A percentile compares a stretch with the other conserved stretches of the same genome.
phyloP scores from a whole-genome alignment of 2,113 vertebrate genomes.

The Ranitomeya imitator region DNA sequence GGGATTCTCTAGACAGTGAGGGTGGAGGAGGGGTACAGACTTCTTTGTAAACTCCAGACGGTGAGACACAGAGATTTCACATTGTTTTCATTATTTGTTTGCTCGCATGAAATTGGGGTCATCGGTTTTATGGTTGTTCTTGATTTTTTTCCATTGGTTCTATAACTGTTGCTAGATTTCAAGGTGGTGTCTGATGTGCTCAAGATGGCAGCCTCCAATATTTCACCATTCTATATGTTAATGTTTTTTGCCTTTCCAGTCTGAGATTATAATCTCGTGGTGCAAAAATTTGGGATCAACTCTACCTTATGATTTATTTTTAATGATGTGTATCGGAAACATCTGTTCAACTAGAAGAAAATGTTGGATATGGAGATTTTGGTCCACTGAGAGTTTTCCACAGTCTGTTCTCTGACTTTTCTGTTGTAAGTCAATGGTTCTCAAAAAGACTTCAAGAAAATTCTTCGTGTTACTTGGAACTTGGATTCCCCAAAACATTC shows the following conservation, averaged over 20 bases:
- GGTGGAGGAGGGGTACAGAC: background rate
- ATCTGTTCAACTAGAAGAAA: too few relatives aligned
- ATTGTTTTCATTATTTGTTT: constrained; percentile 27
- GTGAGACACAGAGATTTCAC: constrained; percentile 7
- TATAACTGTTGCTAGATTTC: background rate
- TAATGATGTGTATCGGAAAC: too few relatives aligned
- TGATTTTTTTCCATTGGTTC: background rate
- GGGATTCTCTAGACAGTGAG: constrained; percentile 11
- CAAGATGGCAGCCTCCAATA: background rate
- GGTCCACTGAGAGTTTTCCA: too few relatives aligned
- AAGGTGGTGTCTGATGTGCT: background rate
- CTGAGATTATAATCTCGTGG: too few relatives aligned
- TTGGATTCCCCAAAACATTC: too few relatives aligned
- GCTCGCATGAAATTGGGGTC: background rate
- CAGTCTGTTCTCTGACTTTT: too few relatives aligned
- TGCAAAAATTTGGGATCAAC: too few relatives aligned
- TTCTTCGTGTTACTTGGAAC: too few relatives aligned
- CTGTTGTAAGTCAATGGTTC: too few relatives aligned
- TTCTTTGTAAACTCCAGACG: constrained; percentile 14
- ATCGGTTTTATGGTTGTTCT: background rate
- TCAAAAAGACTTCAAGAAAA: too few relatives aligned
- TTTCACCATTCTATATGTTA: background rate
- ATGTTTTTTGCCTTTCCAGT: background rate
- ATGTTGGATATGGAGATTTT: too few relatives aligned
- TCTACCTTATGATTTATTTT: too few relatives aligned